Evolutionary conservation across 2,797 vertebrate genomes (phyloP), one percentile per base, ranked within the genome.

Genomic region (Malacoraja senta): DNA sequence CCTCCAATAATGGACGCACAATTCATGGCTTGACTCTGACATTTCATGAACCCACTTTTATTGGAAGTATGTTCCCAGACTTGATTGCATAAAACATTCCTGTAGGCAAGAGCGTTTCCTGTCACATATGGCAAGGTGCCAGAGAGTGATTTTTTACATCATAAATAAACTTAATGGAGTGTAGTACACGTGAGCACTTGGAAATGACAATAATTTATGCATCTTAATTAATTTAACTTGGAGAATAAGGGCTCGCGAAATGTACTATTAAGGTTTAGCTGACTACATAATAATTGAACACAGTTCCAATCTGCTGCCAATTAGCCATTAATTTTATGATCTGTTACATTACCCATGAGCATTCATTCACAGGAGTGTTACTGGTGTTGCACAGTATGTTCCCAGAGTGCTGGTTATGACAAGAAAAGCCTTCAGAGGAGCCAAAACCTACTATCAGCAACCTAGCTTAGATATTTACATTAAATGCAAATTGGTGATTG

Each of bases 131-230:
- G 24, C 68, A 74, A 38, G 68, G 26, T 38, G 68, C 90, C 90
- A 44, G 15, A 4, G 21, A 91, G 12, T 21, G n/a, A 61, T 68
- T 68, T 53, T 91, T 91, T 72, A 44, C 68, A 38, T 74, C 71
- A 24, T 91, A 91, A 91, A 91, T 91, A 91, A 91, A 74, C 71
- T 15, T 74, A 91, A 91, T 91, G 71, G 65, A 91, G 90, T 74
- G 38, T 19, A 91, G 44, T 74, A 72, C 38, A 17, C 53, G 35
- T n/a, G 35, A 91, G 90, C 68, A 26, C 88, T 91, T 24, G 19
- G 88, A 91, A 74, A 53, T 74, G 68, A 74, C 68, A 53, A 74
- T 74, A 74, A 72, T 91, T 72, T 74, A 74, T 74, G 38, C 90
- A 44, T 74, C 90, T 91, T 74, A 72, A 91, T 91, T 91, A 91